Evolutionary conservation across 2,888 invertebrate genomes (phyloP), one percentile per base, ranked within the genome.

Genomic region (Acheta domesticus): DNA sequence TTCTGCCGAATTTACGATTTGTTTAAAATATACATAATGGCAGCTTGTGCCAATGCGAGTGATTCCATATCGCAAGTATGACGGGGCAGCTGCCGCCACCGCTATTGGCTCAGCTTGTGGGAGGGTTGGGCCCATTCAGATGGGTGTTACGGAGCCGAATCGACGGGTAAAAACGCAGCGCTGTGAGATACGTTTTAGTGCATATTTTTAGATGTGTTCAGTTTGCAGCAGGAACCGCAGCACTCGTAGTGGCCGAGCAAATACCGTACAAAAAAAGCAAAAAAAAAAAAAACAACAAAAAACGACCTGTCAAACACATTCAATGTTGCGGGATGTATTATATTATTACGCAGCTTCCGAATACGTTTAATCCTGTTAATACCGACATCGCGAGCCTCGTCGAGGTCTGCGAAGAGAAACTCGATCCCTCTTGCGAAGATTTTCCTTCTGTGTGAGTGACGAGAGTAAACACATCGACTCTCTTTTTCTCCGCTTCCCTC

Each of bases 11-110:
- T 62, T 62, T 62, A 62, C 62, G 62, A 62, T 62, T 62, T 62
- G 62, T 62, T 62, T 62, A 62, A 62, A 62, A 62, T 62, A 62
- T 62, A 14, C 62, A 62, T n/a, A 62, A 62, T 62, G 62, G 62
- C n/a, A 62, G n/a, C 62, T 62, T 19, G 62, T 62, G n/a, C 62
- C 62, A 62, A 62, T 62, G 62, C 62, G n/a, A n/a, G 36, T 36
- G 36, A 36, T 36, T 36, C 36, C 36, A 36, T 36, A 36, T 36
- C 36, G 36, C 36, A 36, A 36, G 36, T 36, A 36, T 36, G 36
- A 36, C 36, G 36, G 36, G 36, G 36, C 36, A 36, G 36, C 36
- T 36, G 36, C 36, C 62, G 62, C n/a, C 14, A 19, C n/a, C 62
- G 62, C 62, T n/a, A 62, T 62, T 62, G 62, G 62, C 62, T n/a